Base-by-base conservation (phyloP, 1,140 invertebrate species). In the Scaptodrosophila lebanonensis region DNA sequence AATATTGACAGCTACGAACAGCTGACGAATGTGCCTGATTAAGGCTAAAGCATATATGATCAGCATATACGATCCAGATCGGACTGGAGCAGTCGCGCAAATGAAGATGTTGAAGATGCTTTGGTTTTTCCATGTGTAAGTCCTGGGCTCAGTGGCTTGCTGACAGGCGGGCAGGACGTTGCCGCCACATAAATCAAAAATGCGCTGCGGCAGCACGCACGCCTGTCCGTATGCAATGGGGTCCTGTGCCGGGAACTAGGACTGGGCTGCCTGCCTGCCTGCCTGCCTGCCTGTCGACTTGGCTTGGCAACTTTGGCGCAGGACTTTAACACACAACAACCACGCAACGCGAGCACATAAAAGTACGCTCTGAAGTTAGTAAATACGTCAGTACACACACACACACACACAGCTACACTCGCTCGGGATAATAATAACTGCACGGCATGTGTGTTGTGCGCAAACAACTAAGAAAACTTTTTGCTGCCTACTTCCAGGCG, bases 151-250 rank as follows among this genome's bases (percentile, higher is more conserved):
- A n/a, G n/a, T n/a, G n/a, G n/a, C n/a, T n/a, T n/a, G n/a, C n/a
- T n/a, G n/a, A n/a, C 17, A 13, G 18, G 12, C 2, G 2, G 43
- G 59, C 51, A 30, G 39, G 32, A 36, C 65, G 56, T 45, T 66
- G 63, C 57, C 61, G 69, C 68, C 68, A 60, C 68, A 73, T 79
- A 79, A 79, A 79, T 82, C 73, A 79, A 48, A 82, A 79, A 58
- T 73, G 60, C 69, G 57, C 68, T 57, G 75, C 60, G 73, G 79
- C 75, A 68, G 68, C 22, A 30, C 11, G 51, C 29, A 13, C 43
- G 65, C 38, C 38, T 33, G 22, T n/a, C n/a, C n/a, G 8, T 25
- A 25, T 25, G 22, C 22, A 25, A 8, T 25, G 22, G 22, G 22
- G 22, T 25, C 22, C 22, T 8, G 22, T 3, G 22, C 22, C 3